phyloP scores from a whole-genome alignment of 2,888 invertebrate genomes.

The Camptogramma bilineatum region DNA sequence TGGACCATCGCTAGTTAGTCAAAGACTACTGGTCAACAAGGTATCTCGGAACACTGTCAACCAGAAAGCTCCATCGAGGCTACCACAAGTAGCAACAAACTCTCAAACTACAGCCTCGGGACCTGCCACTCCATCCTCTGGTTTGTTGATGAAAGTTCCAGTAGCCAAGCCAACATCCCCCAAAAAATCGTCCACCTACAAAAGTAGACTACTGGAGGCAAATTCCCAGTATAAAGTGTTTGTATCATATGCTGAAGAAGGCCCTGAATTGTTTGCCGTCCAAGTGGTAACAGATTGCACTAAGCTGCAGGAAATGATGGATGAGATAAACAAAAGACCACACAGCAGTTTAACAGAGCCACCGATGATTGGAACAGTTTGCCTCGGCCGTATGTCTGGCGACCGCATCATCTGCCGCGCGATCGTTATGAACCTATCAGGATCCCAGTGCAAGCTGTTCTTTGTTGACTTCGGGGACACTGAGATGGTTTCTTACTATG shows the following conservation, averaged over 20 bases:
- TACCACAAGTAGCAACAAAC: conserved; percentile 61
- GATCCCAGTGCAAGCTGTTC: conserved; percentile 90
- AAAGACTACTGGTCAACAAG: conserved; percentile 68
- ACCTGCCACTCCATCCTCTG: conserved; percentile 16
- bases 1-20: conserved; percentile 64
- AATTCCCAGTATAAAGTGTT: conserved; percentile 87
- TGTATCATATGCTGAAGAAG: conserved; percentile 92
- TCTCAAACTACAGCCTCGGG: conserved; percentile 2
- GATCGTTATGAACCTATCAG: conserved; percentile 90
- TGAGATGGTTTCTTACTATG: conserved; percentile 88
- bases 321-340: conserved; percentile 87
- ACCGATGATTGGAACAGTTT: conserved; percentile 91
- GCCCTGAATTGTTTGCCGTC: conserved; percentile 91
- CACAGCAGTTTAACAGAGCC: conserved; percentile 87
- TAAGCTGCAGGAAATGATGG: conserved; percentile 89
- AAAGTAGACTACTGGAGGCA: conserved; percentile 76
- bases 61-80: conserved; percentile 67
- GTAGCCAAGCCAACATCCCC: conserved; percentile 61
- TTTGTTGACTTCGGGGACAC: conserved; percentile 94
- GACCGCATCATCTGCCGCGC: conserved; percentile 90
- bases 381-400: conserved; percentile 89
- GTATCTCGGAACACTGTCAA: conserved; percentile 68
- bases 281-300: conserved; percentile 87
- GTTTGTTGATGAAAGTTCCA: conserved; percentile 28
- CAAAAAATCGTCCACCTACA: conserved; percentile 82